Evolutionary conservation across 2,888 invertebrate genomes (phyloP), one percentile per base, ranked within the genome.

Genomic region (Cylindroiulus punctatus): DNA sequence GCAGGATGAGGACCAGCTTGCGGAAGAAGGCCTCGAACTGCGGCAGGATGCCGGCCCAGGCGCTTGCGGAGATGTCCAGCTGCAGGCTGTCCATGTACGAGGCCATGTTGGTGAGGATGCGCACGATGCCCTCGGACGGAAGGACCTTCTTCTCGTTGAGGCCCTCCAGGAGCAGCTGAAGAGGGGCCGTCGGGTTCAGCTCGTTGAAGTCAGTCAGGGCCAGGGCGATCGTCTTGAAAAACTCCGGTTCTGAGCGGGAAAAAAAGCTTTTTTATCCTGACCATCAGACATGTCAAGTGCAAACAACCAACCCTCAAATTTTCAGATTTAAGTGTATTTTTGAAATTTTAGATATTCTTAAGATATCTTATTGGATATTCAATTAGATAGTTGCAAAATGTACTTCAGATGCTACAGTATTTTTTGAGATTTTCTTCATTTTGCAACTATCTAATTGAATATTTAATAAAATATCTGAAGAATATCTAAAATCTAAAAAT

Each of bases 191-290:
- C 1, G 98, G 97, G 90, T 97, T 98, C 87, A 99, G 91, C 91
- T 99, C 99, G 90, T 95, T 96, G 92, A 99, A 99, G 91, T 99
- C 99, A 32, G 97, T 94, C 89, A 99, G 92, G 0, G 98, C 96
- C 89, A 96, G 95, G 0, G 97, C 96, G 88, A 99, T 95, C 89
- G 97, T 98, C 91, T 96, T 96, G 92, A 98, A 98, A 90, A 98
- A 97, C 90, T 96, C 95, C 88, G 94, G 93, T 88, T 92, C 92
- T 92, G 88, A 44, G 89, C 88, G 30, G 40, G 40, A 40, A 76
- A 42, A 36, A 87, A 85, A 7, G 14, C 12, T 4, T 36, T 10
- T 7, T 52, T 30, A 65, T n/a, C 52, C 19, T 47, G n/a, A n/a
- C n/a, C n/a, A n/a, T n/a, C n/a, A n/a, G n/a, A n/a, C n/a, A n/a